These are phyloP conservation scores for Carettochelys insculpta DNA, from an alignment of 2,113 vertebrate genomes.

Conservation along the genomic window DNA sequence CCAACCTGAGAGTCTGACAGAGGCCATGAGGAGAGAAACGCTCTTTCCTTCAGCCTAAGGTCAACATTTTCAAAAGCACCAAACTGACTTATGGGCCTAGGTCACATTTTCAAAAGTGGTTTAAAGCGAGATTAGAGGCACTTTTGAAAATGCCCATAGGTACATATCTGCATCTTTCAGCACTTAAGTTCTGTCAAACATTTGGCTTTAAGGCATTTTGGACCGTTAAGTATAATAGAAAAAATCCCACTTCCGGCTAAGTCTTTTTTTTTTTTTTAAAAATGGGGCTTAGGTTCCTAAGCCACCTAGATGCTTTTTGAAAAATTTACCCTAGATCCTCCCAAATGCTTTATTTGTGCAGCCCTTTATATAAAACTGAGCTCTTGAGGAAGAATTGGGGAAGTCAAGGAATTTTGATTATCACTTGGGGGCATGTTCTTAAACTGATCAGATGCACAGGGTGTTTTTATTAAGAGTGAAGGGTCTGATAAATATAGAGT, in stretches of 20 bases:
- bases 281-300: background rate
- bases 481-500: conserved; percentile 59
- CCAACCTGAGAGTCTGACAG: background rate
- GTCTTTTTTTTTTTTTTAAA: background rate
- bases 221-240: background rate
- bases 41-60: background rate
- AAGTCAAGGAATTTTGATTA: conserved; percentile 20
- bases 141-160: background rate
- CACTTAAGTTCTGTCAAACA: background rate
- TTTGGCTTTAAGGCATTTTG: background rate
- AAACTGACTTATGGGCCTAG: background rate
- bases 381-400: background rate
- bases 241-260: background rate
- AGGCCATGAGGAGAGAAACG: background rate
- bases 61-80: background rate
- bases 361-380: background rate
- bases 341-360: background rate
- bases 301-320: background rate
- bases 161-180: background rate
- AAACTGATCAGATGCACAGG: conserved; percentile 16
- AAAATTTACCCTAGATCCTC: background rate
- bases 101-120: background rate
- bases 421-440: conserved; percentile 1
- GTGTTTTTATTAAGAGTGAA: conserved; percentile 67
- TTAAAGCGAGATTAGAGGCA: background rate